Evolutionary conservation across 1,140 invertebrate genomes (phyloP).

Genomic region (Dendroctonus ponderosae): DNA sequence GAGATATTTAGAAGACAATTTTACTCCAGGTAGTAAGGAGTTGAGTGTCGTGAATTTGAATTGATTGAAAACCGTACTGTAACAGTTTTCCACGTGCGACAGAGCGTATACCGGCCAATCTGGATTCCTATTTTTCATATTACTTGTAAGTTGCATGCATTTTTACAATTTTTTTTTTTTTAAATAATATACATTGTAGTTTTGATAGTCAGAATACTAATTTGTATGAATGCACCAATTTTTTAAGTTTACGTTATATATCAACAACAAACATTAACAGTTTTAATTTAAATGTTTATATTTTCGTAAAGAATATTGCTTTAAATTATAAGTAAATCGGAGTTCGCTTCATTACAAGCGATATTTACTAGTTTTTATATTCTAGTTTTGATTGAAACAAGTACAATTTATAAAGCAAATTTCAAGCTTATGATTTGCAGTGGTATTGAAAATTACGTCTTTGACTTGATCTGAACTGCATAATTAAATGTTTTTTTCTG

Average conservation of each 20-base stretch:
- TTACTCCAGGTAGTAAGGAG: constrained; percentile 18
- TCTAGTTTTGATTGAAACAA: too few relatives aligned
- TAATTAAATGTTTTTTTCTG: too few relatives aligned
- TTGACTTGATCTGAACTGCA: too few relatives aligned
- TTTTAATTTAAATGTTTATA: too few relatives aligned
- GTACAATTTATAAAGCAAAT: too few relatives aligned
- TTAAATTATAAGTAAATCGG: too few relatives aligned
- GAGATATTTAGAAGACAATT: constrained; percentile 33
- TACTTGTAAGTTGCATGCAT: background rate
- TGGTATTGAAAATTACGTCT: too few relatives aligned
- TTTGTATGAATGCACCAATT: background rate
- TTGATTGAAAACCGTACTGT: background rate
- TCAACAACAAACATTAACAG: too few relatives aligned
- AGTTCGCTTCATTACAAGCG: too few relatives aligned
- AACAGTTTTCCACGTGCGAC: background rate
- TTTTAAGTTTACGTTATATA: background rate
- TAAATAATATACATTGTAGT: background rate
- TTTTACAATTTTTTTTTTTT: background rate
- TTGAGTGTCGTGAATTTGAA: constrained; percentile 17
- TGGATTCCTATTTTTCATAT: background rate
- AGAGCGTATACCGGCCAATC: background rate
- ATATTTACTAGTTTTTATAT: too few relatives aligned
- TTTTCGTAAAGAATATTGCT: too few relatives aligned
- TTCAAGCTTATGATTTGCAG: too few relatives aligned
- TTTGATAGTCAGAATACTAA: background rate